Evolutionary conservation across 2,113 vertebrate genomes (phyloP), one percentile per base, ranked within the genome.

Genomic region (Leptobrachium leishanense): DNA sequence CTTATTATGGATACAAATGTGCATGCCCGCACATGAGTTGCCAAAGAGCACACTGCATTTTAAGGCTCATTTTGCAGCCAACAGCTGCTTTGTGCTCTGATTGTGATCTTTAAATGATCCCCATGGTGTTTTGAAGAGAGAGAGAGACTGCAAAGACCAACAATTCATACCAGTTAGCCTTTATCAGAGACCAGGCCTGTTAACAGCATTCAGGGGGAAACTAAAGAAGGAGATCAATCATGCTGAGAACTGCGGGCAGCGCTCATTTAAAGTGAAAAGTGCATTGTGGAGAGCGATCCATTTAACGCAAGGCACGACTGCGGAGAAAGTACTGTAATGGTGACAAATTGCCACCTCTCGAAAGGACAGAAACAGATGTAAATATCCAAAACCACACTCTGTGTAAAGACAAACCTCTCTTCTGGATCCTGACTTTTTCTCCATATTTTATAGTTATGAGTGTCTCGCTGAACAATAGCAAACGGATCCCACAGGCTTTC

Each of bases 181-280:
- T 74, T 81, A 81, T 81, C 78, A 81, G 78, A 81, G 78, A 81
- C 78, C 57, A 31, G 78, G 71, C 78, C 78, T 81, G 78, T 68
- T 81, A 81, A 81, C 78, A 68, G 72, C 72, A 74, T 81, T 81
- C 78, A 74, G 53, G 77, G 77, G 78, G 72, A 74, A 72, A 74
- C 78, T 74, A 81, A 81, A 81, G 78, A 74, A 81, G 74, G 63
- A 81, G 78, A 81, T 81, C 78, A 72, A 81, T 81, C 78, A 81
- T 81, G 73, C 71, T 81, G 72, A 74, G 78, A 74, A 74, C 78
- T 50, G 50, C 55, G 69, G 65, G 72, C 78, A 64, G 55, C 50
- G 78, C 78, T 81, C 78, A 81, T 81, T 81, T 81, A 81, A 72
- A 81, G 72, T 81, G 78, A 81, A 81, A 81, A 81, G 78, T 81